Conservation (phyloP, 2,888 invertebrate species). For the Calliopum simillimum region DNA sequence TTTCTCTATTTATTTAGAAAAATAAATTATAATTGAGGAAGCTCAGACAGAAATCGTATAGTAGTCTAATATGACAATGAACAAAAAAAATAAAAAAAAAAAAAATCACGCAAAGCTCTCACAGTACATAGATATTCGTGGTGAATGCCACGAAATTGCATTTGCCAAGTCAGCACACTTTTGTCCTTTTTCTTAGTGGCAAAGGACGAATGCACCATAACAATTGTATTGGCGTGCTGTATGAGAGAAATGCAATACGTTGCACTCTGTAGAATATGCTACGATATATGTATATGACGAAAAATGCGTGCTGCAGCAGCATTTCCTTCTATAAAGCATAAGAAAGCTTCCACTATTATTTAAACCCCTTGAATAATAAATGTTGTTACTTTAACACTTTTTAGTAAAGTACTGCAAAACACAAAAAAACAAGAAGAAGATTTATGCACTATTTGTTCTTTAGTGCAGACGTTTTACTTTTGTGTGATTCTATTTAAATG, state of each 20-base stretch:
- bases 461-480: neutral
- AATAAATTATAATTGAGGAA: too few relatives aligned
- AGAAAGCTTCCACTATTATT: neutral
- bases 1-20: too few relatives aligned
- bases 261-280: slow-evolving; percentile 22
- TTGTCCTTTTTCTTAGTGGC: slow-evolving; percentile 16
- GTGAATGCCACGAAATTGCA: too few relatives aligned
- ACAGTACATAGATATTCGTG: too few relatives aligned
- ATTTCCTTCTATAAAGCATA: neutral
- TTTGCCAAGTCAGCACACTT: neutral
- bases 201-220: slow-evolving; percentile 19
- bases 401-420: neutral
- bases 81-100: too few relatives aligned
- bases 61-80: too few relatives aligned
- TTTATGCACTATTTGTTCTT: slow-evolving; percentile 17
- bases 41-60: too few relatives aligned
- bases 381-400: neutral
- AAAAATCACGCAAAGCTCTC: too few relatives aligned
- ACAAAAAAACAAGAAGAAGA: too few relatives aligned
- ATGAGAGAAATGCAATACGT: slow-evolving; percentile 26
- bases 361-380: neutral
- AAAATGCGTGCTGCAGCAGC: neutral
- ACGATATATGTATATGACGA: neutral
- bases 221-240: neutral
- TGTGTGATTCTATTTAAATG: neutral